Base-by-base conservation (phyloP, 2,113 vertebrate genomes). In the Triplophysa rosa region DNA sequence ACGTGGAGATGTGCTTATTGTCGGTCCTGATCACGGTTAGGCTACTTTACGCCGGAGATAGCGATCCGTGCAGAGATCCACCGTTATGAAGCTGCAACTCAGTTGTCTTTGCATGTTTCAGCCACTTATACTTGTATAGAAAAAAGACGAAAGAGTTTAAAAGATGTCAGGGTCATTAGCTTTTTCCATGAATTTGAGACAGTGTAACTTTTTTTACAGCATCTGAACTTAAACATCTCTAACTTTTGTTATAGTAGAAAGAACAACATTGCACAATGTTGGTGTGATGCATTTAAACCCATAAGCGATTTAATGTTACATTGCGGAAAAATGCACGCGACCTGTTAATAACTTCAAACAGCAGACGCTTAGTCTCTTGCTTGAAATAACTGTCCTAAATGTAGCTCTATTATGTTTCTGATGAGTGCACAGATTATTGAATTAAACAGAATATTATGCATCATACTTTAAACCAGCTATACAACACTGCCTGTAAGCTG, bases 311-410 rank as follows among this genome's bases (percentile, higher is more conserved):
- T 37, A 37, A 37, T 37, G 1, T 6, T 52, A 52, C 4, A 58
- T 47, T 5, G 13, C 12, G 37, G 2, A 19, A 65, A 47, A 45
- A 67, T 56, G 37, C 58, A 64, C 3, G 17, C 23, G 54, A 72
- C 61, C 21, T 56, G 54, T 49, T 23, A 40, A 4, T 61, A 72
- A 74, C 62, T 47, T 47, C 67, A 79, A 76, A 56, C 40, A 83
- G 70, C 65, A 80, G 70, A 83, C 58, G 17, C 45, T 61, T 52
- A n/a, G 64, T 77, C 70, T 72, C 40, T 58, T 33, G 58, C 37
- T 78, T 80, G 67, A 64, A 75, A 76, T 80, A 63, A 68, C 75
- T 74, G 26, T 49, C 71, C 64, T 68, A 70, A 83, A 73, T 74
- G 61, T 45, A 7, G 33, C 33, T 37, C 33, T 37, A 6, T 77